Percentiles rank a stretch among this genome's conserved stretches.
These are phyloP conservation scores for Rallus crepitans DNA, from an alignment of 2,797 vertebrate species.

Conservation along the genomic window DNA sequence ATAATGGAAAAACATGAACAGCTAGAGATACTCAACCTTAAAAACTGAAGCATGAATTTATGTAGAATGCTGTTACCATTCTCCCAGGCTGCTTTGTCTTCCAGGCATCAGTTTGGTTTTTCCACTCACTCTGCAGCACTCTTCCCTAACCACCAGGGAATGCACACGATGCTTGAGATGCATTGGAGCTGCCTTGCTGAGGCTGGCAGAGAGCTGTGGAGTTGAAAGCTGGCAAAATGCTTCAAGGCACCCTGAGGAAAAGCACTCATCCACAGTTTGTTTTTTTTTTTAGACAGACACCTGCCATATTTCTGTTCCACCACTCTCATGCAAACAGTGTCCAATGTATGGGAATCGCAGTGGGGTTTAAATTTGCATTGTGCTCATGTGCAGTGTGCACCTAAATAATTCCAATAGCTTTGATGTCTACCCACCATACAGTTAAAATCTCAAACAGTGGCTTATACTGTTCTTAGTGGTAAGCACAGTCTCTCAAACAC, in stretches of 20 bases:
- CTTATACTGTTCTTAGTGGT: not conserved
- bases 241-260: not conserved
- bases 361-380: not conserved
- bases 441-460: not conserved
- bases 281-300: not conserved
- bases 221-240: not conserved
- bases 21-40: not conserved
- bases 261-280: not conserved
- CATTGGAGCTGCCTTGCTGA: not conserved
- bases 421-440: not conserved
- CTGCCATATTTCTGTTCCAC: not conserved
- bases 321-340: not conserved
- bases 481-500: not conserved
- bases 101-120: not conserved
- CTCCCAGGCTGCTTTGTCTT: not conserved
- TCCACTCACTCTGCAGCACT: not conserved
- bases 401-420: not conserved
- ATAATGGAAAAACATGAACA: not conserved
- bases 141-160: not conserved
- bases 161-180: accelerated
- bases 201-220: not conserved
- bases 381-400: not conserved
- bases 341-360: not conserved
- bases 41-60: not conserved
- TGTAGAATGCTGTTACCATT: not conserved